These are phyloP conservation scores for Drosophila lacertosa DNA, from an alignment of 1,140 invertebrate genomes.

Conservation along the genomic window DNA sequence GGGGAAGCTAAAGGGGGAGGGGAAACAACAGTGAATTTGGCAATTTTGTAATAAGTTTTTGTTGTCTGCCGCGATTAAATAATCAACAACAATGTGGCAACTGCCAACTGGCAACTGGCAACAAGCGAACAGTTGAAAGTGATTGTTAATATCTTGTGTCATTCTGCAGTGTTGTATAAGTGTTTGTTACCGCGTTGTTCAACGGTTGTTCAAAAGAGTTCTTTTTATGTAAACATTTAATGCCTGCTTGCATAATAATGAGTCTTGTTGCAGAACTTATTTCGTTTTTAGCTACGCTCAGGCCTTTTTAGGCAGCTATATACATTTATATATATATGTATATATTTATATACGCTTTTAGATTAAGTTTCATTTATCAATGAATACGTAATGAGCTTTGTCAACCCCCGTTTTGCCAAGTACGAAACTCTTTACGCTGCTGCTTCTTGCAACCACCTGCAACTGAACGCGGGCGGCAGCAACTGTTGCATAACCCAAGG, in stretches of 20 bases:
- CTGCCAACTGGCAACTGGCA: constrained; percentile 37
- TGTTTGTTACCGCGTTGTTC: not conserved
- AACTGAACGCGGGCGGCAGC: constrained; percentile 4
- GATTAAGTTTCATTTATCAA: constrained; percentile 1
- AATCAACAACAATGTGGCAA: constrained; percentile 71
- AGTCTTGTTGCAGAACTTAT: constrained; percentile 22
- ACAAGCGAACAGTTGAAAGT: constrained; percentile 40
- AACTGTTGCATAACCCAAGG: constrained; percentile 41
- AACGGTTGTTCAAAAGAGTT: not conserved
- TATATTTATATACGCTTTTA: not conserved
- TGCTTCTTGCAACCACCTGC: constrained; percentile 40
- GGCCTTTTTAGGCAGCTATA: not conserved
- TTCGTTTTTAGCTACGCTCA: constrained; percentile 5
- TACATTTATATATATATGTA: not conserved
- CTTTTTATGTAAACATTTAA: not conserved
- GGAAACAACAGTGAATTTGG: constrained; percentile 46
- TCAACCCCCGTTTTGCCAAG: constrained; percentile 5
- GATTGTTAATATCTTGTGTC: constrained; percentile 48
- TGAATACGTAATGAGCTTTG: constrained; percentile 43
- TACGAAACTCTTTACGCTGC: constrained; percentile 29
- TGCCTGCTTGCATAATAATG: constrained; percentile 18
- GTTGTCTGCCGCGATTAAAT: constrained; percentile 62
- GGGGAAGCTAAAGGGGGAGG: not conserved
- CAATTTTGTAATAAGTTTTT: constrained; percentile 78
- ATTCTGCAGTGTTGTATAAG: constrained; percentile 35